phyloP scores from a whole-genome alignment of 1,140 invertebrate genomes.

The Aleiodes sp. region DNA sequence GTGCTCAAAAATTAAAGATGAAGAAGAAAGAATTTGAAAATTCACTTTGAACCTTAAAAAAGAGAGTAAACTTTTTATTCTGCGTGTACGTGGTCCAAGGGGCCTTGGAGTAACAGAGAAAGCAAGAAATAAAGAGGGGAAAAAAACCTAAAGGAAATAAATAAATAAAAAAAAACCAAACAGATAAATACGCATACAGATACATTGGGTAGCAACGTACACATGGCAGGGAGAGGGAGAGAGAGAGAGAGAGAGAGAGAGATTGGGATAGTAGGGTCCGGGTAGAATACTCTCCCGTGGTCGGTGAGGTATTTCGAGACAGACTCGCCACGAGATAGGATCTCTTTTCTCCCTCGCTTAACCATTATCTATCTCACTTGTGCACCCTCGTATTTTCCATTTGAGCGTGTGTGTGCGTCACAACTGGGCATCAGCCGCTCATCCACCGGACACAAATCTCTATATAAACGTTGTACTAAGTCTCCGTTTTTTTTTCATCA shows the following conservation, averaged over 20 bases:
- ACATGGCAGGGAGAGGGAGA: too few relatives aligned
- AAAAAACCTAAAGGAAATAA: too few relatives aligned
- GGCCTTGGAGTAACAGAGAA: slow-evolving; percentile 8
- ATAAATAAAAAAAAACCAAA: too few relatives aligned
- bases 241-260: too few relatives aligned
- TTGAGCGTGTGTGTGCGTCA: slow-evolving; percentile 28
- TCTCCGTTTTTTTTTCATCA: background rate
- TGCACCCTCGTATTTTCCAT: background rate
- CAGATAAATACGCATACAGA: background rate
- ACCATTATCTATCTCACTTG: background rate
- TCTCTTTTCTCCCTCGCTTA: background rate
- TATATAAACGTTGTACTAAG: background rate
- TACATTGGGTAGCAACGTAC: too few relatives aligned
- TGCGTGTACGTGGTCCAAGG: slow-evolving; percentile 19
- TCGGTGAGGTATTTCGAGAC: slow-evolving; percentile 31
- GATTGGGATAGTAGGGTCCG: slow-evolving; percentile 7
- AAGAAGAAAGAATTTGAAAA: too few relatives aligned
- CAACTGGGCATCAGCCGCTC: slow-evolving; percentile 11
- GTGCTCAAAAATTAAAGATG: too few relatives aligned
- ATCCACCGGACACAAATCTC: slow-evolving; percentile 19
- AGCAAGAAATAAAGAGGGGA: slow-evolving; percentile 15
- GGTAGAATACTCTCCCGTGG: background rate
- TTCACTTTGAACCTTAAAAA: too few relatives aligned
- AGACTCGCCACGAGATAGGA: slow-evolving; percentile 23
- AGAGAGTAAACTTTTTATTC: slow-evolving; percentile 18